Conservation (phyloP, 2,888 invertebrate species). For the Portevinia maculata region DNA sequence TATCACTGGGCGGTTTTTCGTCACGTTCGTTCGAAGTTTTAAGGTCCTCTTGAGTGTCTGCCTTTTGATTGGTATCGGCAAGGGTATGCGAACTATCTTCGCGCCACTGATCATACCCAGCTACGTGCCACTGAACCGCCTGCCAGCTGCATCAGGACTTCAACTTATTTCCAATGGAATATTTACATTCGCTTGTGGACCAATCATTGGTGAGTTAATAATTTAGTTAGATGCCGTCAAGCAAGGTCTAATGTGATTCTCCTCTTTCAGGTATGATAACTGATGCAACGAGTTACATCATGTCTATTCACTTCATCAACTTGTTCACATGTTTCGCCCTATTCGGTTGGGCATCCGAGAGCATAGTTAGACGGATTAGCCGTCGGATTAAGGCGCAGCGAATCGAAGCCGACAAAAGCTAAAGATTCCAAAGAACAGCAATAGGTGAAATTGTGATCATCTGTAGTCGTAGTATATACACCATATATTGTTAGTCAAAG, state of each 20-base stretch:
- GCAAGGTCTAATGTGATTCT: not conserved
- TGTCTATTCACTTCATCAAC: conserved; percentile 79
- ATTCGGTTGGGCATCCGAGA: not conserved
- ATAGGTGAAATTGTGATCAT: not conserved
- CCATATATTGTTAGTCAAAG: not conserved
- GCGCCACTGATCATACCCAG: conserved; percentile 89
- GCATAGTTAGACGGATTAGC: not conserved
- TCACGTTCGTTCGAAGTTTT: conserved; percentile 84
- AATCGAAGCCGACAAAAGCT: not conserved
- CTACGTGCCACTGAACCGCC: conserved; percentile 87
- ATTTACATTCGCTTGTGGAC: conserved; percentile 86
- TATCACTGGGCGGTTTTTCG: conserved; percentile 81
- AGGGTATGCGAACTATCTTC: conserved; percentile 89
- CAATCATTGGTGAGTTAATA: conserved; percentile 85
- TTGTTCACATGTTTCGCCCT: conserved; percentile 77
- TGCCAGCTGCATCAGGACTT: conserved; percentile 89
- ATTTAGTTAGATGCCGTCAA: not conserved
- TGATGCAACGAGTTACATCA: conserved; percentile 77
- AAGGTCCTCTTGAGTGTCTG: conserved; percentile 85
- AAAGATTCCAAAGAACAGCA: not conserved
- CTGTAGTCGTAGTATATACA: not conserved
- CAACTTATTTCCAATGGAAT: conserved; percentile 87
- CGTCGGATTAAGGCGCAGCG: not conserved
- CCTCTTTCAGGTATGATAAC: conserved; percentile 78
- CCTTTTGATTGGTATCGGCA: conserved; percentile 87